phyloP scores from a whole-genome alignment of 2,113 vertebrate genomes.

The Emydura subglobosa region DNA sequence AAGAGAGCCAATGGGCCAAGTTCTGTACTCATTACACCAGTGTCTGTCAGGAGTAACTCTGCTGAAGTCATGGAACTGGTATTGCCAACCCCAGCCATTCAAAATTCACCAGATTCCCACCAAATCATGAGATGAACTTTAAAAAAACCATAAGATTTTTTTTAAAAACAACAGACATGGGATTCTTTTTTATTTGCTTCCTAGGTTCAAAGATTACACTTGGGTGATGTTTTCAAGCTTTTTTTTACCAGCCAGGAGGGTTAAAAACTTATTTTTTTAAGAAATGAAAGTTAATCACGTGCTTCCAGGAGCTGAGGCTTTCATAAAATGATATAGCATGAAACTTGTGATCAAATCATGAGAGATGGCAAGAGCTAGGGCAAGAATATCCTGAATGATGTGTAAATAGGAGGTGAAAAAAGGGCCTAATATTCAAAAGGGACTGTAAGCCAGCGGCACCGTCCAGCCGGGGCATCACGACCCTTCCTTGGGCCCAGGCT shows the following conservation, averaged over 20 bases:
- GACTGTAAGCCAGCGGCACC: too few species aligned
- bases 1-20: rapidly evolving
- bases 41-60: background rate
- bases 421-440: background rate
- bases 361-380: background rate
- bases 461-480: too few species aligned
- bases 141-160: background rate
- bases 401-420: background rate
- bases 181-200: background rate
- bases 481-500: too few species aligned
- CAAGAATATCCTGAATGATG: background rate
- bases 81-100: background rate
- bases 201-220: background rate
- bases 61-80: background rate
- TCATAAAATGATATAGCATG: background rate
- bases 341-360: background rate
- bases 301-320: background rate
- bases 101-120: background rate
- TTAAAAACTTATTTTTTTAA: background rate
- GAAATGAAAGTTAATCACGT: rapidly evolving
- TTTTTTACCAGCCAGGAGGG: background rate
- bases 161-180: background rate
- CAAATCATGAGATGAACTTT: background rate
- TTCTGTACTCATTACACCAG: background rate
- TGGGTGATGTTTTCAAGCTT: background rate